Conservation (phyloP, 2,113 vertebrate genomes). For the Odocoileus hemionus region DNA sequence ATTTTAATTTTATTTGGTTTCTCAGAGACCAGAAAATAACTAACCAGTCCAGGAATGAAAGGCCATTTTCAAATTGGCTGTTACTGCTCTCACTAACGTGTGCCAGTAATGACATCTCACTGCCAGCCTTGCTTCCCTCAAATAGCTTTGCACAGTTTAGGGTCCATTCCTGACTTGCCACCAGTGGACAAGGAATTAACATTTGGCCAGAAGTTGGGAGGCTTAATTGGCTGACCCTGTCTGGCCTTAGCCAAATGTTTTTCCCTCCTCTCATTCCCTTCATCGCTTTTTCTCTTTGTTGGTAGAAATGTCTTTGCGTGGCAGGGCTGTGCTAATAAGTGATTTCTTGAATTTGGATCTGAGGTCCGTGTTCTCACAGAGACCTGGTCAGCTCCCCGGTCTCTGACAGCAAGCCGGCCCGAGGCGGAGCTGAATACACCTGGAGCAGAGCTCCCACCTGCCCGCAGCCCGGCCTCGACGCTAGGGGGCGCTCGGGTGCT, state of each 20-base stretch:
- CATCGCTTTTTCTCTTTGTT: not conserved
- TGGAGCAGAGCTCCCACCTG: not conserved
- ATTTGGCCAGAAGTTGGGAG: not conserved
- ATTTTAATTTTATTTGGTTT: conserved; percentile 62
- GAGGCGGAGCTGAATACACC: not conserved
- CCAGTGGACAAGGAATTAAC: not conserved
- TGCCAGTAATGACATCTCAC: not conserved
- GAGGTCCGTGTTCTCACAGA: not conserved
- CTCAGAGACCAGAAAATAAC: conserved; percentile 40
- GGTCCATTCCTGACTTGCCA: not conserved
- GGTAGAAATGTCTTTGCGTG: not conserved
- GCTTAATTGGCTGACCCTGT: not conserved
- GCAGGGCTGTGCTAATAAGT: not conserved
- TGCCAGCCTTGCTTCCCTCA: not conserved
- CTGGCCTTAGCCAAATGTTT: not conserved
- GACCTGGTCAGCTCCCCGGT: not conserved
- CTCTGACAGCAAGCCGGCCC: not conserved
- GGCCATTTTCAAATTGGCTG: not conserved
- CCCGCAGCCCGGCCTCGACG: not conserved
- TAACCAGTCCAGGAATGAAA: not conserved
- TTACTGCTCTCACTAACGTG: not conserved
- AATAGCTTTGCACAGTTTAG: not conserved
- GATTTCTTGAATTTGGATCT: not conserved
- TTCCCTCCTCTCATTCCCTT: not conserved
- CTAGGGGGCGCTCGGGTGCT: accelerated